Conservation (phyloP, 2,797 vertebrate genomes). For the Phoeniculus purpureus region DNA sequence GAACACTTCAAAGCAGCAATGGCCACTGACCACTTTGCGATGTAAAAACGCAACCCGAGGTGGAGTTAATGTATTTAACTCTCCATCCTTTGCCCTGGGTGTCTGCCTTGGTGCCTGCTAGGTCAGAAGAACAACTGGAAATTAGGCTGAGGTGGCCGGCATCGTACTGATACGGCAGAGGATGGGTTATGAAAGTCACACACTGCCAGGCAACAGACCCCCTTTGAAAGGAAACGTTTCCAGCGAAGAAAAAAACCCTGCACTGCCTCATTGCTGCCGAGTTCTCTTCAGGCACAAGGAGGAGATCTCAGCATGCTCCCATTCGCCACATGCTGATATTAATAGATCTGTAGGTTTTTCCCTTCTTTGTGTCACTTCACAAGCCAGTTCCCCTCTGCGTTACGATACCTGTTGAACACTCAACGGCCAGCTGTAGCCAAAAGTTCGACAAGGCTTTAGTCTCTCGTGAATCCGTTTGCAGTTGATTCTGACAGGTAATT, state of each 20-base stretch:
- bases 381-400: neutral
- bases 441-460: neutral
- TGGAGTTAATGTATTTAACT: neutral
- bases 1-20: neutral
- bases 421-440: neutral
- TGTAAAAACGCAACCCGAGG: neutral
- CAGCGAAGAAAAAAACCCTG: neutral
- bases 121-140: neutral
- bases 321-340: neutral
- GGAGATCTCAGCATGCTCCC: accelerated
- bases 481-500: slow-evolving; percentile 2
- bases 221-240: neutral
- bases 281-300: neutral
- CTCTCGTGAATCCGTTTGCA: slow-evolving; percentile 5
- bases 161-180: neutral
- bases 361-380: neutral
- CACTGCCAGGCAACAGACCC: neutral
- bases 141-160: too few species aligned
- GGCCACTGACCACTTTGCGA: neutral
- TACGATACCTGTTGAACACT: neutral
- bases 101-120: neutral
- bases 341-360: accelerated
- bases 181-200: too few species aligned
- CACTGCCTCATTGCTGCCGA: neutral
- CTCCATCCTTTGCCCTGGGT: neutral